Percentiles rank a stretch among this genome's conserved stretches.
These are phyloP conservation scores for Drosophila rellima DNA, from an alignment of 2,888 invertebrate genomes.

Conservation along the genomic window DNA sequence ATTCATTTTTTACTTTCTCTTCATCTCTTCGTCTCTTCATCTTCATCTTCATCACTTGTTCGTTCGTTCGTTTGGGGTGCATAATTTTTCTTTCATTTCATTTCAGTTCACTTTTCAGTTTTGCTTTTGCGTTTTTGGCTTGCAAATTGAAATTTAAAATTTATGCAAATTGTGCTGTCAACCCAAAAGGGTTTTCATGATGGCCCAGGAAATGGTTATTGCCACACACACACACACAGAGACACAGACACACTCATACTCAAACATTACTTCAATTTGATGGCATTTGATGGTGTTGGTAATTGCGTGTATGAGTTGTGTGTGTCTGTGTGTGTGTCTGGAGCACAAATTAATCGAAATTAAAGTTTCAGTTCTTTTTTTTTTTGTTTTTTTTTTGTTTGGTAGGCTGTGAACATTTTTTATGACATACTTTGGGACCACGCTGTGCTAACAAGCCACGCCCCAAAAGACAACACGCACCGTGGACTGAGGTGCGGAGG, in stretches of 20 bases:
- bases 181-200: constrained; percentile 64
- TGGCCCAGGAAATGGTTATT: constrained; percentile 63
- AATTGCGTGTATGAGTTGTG: constrained; percentile 47
- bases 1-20: constrained; percentile 18
- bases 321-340: constrained; percentile 36
- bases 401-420: constrained; percentile 54
- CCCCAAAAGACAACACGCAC: constrained; percentile 45
- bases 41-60: constrained; percentile 35
- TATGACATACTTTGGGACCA: constrained; percentile 63
- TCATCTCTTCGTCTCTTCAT: constrained; percentile 26
- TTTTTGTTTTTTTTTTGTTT: neutral
- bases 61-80: constrained; percentile 24
- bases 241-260: neutral
- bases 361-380: constrained; percentile 51
- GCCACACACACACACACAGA: constrained; percentile 39
- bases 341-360: constrained; percentile 73
- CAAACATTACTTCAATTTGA: constrained; percentile 48
- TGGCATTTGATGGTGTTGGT: constrained; percentile 69
- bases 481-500: neutral
- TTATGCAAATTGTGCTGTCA: constrained; percentile 80
- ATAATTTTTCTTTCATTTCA: constrained; percentile 58
- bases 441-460: constrained; percentile 63
- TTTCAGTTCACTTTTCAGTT: constrained; percentile 49
- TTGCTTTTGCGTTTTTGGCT: constrained; percentile 27
- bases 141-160: constrained; percentile 82